A percentile compares a stretch with the other conserved stretches of the same genome.
These are phyloP conservation scores for Thamnaconus septentrionalis DNA, from an alignment of 2,113 vertebrate genomes.

Conservation along the genomic window DNA sequence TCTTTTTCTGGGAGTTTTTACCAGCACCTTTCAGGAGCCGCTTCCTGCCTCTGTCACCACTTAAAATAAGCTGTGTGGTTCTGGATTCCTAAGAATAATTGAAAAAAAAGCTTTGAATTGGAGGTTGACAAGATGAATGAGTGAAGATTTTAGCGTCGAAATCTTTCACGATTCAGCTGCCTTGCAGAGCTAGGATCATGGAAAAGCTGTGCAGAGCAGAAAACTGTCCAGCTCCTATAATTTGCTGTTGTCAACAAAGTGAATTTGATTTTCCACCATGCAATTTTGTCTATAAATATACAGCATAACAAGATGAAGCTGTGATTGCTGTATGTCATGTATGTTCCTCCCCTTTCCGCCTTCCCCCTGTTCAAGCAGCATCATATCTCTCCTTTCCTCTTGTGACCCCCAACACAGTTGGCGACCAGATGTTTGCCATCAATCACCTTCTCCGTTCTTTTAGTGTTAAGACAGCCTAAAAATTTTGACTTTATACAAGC, in stretches of 20 bases:
- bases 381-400: neutral
- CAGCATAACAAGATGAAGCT: neutral
- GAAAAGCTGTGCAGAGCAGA: no score
- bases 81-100: no score
- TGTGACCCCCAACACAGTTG: conserved; percentile 1
- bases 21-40: no score
- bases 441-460: conserved; percentile 27
- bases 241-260: neutral
- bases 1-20: no score
- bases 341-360: neutral
- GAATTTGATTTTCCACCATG: neutral
- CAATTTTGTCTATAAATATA: neutral
- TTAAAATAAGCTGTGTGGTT: no score
- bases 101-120: no score
- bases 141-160: no score
- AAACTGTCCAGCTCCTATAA: no score
- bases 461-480: conserved; percentile 7
- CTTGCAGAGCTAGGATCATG: no score
- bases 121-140: no score
- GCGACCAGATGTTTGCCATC: conserved; percentile 53
- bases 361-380: neutral
- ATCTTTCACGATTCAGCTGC: no score
- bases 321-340: neutral
- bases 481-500: neutral
- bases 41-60: no score